phyloP scores from a whole-genome alignment of 1,140 invertebrate genomes.

The Drosophila erecta region DNA sequence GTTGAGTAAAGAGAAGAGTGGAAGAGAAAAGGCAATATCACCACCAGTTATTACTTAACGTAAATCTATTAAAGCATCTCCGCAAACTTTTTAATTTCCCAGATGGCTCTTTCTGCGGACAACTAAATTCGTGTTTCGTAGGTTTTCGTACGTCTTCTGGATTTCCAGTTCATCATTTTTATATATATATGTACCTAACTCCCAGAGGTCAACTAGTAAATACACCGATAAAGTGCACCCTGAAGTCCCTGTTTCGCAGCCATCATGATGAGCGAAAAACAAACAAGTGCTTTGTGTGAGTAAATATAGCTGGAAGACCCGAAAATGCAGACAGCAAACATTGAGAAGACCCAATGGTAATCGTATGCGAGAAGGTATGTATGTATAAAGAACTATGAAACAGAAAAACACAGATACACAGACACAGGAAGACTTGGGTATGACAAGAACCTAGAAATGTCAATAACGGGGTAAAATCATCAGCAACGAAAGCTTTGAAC shows the following conservation, averaged over 20 bases:
- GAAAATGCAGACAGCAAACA: conserved; percentile 42
- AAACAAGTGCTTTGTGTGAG: conserved; percentile 33
- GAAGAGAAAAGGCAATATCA: conserved; percentile 1
- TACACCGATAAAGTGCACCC: conserved; percentile 5
- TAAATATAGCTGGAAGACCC: conserved; percentile 26
- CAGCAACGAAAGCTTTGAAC: conserved; percentile 26
- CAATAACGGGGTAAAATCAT: conserved; percentile 41
- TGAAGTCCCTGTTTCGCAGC: not conserved
- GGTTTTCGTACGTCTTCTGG: not conserved
- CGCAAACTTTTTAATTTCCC: not conserved
- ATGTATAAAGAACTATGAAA: conserved; percentile 24
- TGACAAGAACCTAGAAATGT: conserved; percentile 47
- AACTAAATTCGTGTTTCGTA: not conserved
- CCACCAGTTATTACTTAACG: conserved; percentile 8
- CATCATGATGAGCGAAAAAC: conserved; percentile 10
- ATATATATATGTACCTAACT: not conserved
- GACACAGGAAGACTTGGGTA: conserved; percentile 3
- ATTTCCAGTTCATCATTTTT: not conserved
- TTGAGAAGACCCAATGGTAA: conserved; percentile 30
- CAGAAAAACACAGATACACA: not conserved
- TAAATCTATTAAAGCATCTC: not conserved
- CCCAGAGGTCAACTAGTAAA: conserved; percentile 18
- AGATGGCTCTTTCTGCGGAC: too few species aligned
- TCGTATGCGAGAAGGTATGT: conserved; percentile 13
- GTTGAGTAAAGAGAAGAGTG: conserved; percentile 4